phyloP scores from a whole-genome alignment of 2,888 invertebrate genomes.

The Drosophila macrospina region DNA sequence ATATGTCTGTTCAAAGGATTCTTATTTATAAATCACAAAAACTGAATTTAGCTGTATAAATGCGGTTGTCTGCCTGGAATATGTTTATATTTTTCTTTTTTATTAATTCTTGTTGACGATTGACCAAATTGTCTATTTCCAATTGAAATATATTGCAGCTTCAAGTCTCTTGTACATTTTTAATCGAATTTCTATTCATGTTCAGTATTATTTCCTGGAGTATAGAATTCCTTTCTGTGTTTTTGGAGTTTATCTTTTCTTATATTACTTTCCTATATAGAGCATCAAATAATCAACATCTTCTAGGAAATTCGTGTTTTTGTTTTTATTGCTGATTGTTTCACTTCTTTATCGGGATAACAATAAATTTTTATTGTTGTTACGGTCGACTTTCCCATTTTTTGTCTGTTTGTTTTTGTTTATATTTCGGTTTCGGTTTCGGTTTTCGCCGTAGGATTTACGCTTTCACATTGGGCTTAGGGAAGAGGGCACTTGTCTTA shows the following conservation, averaged over 20 bases:
- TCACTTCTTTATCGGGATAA: slow-evolving; percentile 72
- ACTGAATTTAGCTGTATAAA: no score
- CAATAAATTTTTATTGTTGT: slow-evolving; percentile 78
- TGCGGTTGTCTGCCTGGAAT: no score
- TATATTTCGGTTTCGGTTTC: slow-evolving; percentile 40
- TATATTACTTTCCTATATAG: slow-evolving; percentile 3
- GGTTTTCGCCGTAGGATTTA: slow-evolving; percentile 20
- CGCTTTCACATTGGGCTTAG: slow-evolving; percentile 26
- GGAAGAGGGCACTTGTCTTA: slow-evolving; percentile 39
- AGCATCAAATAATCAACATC: slow-evolving; percentile 19
- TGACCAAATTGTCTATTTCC: no score
- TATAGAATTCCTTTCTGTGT: not conserved
- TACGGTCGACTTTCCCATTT: slow-evolving; percentile 52
- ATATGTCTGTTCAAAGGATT: no score
- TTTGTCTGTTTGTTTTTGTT: slow-evolving; percentile 48
- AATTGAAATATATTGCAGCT: not conserved
- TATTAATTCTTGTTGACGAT: no score
- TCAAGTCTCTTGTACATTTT: not conserved
- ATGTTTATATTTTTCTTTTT: no score
- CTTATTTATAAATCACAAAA: no score
- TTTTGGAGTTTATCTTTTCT: not conserved
- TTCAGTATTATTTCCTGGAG: not conserved
- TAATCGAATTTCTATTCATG: not conserved
- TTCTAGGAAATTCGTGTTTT: slow-evolving; percentile 16
- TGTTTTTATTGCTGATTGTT: slow-evolving; percentile 79